These are phyloP conservation scores for Lordiphosa andalusiaca DNA, from an alignment of 2,888 invertebrate species.

Conservation along the genomic window DNA sequence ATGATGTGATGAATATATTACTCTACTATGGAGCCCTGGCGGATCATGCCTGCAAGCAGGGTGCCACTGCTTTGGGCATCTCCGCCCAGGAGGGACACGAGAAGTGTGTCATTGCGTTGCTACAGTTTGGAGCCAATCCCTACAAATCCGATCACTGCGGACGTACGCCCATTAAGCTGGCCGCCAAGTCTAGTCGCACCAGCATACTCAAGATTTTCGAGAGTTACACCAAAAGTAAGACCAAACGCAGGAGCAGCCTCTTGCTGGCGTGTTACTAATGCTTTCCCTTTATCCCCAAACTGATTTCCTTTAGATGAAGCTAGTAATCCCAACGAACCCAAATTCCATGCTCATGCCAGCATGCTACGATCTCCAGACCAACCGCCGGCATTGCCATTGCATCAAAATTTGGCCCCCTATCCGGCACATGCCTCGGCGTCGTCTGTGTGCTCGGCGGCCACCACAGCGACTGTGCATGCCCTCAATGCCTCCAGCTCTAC, in stretches of 20 bases:
- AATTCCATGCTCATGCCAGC: constrained; percentile 77
- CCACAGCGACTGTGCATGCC: constrained; percentile 72
- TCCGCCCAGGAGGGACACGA: constrained; percentile 98
- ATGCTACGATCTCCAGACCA: constrained; percentile 80
- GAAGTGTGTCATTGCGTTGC: constrained; percentile 90
- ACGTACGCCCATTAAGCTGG: constrained; percentile 92
- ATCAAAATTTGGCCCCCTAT: constrained; percentile 70
- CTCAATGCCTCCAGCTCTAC: constrained; percentile 80
- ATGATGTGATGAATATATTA: constrained; percentile 89
- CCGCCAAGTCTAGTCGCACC: constrained; percentile 94
- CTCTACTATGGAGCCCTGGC: constrained; percentile 90
- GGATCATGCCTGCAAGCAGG: constrained; percentile 96
- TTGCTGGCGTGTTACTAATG: constrained; percentile 37
- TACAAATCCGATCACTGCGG: constrained; percentile 92
- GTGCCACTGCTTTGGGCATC: constrained; percentile 96
- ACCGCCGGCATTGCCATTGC: constrained; percentile 77
- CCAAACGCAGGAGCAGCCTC: constrained; percentile 25
- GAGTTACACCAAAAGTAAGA: constrained; percentile 82
- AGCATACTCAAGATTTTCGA: constrained; percentile 90
- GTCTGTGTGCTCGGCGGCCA: constrained; percentile 77
- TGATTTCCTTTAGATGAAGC: constrained; percentile 73
- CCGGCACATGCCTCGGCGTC: constrained; percentile 73
- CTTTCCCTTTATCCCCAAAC: constrained; percentile 12
- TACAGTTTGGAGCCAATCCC: constrained; percentile 92
- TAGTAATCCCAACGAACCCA: constrained; percentile 78